Evolutionary conservation across 2,113 vertebrate species (phyloP).

Genomic region (Perca schrenkii): DNA sequence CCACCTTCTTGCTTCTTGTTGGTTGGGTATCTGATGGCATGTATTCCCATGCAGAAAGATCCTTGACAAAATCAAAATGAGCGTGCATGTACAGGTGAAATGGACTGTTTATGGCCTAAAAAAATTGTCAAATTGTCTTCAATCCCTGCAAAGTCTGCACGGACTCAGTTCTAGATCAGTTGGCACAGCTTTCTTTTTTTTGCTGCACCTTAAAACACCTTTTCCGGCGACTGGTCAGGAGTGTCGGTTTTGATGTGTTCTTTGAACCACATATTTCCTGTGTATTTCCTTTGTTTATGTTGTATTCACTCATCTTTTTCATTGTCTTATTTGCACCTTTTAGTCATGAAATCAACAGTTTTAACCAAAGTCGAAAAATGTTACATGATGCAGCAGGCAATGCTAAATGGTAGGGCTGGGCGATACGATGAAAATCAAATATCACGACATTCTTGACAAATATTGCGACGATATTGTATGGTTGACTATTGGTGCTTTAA

Average conservation of each 20-base stretch:
- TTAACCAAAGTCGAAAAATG: background rate
- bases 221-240: background rate
- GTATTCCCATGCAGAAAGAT: background rate
- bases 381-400: background rate
- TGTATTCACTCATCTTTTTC: background rate
- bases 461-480: too few species aligned
- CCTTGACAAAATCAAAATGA: background rate
- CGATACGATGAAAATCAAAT: too few species aligned
- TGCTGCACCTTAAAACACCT: background rate
- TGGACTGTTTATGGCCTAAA: background rate
- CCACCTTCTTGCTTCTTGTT: background rate
- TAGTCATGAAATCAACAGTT: background rate
- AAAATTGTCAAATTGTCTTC: background rate
- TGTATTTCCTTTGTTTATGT: background rate
- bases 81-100: background rate
- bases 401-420: background rate
- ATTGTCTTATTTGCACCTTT: background rate
- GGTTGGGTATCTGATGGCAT: background rate
- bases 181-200: background rate
- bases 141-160: background rate
- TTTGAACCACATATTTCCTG: background rate
- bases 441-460: too few species aligned
- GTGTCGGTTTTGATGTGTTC: background rate
- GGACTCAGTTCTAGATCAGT: background rate
- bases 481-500: too few species aligned